phyloP scores from a whole-genome alignment of 1,140 invertebrate genomes.

The Elysia chlorotica region DNA sequence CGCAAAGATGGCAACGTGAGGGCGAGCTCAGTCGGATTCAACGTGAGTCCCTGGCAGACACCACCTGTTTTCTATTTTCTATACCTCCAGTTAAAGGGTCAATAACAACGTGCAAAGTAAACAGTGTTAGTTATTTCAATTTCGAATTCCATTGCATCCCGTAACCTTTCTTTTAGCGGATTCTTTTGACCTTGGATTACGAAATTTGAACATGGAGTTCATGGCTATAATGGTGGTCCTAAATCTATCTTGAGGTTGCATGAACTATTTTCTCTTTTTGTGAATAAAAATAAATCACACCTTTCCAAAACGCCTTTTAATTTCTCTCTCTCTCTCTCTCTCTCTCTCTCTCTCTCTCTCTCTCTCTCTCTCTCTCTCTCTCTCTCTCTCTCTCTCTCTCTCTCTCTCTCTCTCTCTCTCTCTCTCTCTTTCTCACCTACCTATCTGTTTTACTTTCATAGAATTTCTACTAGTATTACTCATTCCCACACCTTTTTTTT shows the following conservation, averaged over 20 bases:
- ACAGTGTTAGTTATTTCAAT: not conserved
- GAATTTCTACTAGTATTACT: too few relatives aligned
- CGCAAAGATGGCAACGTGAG: conserved; percentile 49
- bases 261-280: too few relatives aligned
- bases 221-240: too few relatives aligned
- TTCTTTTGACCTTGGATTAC: not conserved
- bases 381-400: not conserved
- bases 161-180: not conserved
- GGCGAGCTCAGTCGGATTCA: conserved; percentile 55
- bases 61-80: too few relatives aligned
- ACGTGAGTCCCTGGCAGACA: conserved; percentile 40
- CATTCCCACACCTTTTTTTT: too few relatives aligned
- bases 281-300: too few relatives aligned
- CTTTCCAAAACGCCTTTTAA: too few relatives aligned
- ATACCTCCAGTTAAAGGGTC: too few relatives aligned
- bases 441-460: not conserved
- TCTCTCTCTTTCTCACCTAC: not conserved
- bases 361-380: conserved; percentile 4
- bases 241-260: too few relatives aligned
- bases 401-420: conserved; percentile 5
- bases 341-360: conserved; percentile 7
- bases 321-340: conserved; percentile 8
- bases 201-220: too few relatives aligned
- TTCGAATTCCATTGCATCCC: not conserved
- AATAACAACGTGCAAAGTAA: too few relatives aligned